Conservation (phyloP, 2,888 invertebrate species). For the Heliconius aoede region DNA sequence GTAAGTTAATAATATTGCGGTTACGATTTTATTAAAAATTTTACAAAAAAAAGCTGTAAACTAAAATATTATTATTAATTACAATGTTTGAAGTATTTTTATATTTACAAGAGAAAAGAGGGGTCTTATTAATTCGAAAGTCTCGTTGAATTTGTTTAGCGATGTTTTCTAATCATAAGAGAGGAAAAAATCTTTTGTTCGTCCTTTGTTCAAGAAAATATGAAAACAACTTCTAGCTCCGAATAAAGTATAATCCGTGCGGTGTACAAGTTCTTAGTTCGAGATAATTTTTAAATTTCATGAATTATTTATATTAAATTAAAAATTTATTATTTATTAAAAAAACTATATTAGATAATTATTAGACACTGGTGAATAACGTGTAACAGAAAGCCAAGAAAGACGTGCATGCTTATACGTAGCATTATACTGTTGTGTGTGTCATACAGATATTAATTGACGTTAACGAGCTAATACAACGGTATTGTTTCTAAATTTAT, state of each 20-base stretch:
- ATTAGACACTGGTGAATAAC: too few species aligned
- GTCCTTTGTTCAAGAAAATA: background rate
- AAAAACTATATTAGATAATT: too few species aligned
- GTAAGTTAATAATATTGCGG: background rate
- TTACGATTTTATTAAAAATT: background rate
- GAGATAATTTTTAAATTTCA: too few species aligned
- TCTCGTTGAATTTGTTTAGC: background rate
- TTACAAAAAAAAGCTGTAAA: background rate
- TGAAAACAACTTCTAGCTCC: too few species aligned
- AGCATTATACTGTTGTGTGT: background rate
- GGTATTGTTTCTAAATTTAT: constrained; percentile 19
- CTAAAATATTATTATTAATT: background rate
- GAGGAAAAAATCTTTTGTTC: background rate
- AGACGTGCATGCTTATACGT: too few species aligned
- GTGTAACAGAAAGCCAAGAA: too few species aligned
- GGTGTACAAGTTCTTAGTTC: too few species aligned
- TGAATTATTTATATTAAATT: too few species aligned
- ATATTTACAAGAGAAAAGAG: background rate
- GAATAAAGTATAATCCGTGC: too few species aligned
- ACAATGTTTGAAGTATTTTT: background rate
- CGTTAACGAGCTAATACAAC: constrained; percentile 13
- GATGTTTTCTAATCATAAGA: background rate
- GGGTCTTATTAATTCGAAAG: background rate
- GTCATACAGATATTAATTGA: constrained; percentile 14
- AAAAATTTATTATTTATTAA: too few species aligned